phyloP scores from a whole-genome alignment of 2,113 vertebrate species.

The Piprites chloris region DNA sequence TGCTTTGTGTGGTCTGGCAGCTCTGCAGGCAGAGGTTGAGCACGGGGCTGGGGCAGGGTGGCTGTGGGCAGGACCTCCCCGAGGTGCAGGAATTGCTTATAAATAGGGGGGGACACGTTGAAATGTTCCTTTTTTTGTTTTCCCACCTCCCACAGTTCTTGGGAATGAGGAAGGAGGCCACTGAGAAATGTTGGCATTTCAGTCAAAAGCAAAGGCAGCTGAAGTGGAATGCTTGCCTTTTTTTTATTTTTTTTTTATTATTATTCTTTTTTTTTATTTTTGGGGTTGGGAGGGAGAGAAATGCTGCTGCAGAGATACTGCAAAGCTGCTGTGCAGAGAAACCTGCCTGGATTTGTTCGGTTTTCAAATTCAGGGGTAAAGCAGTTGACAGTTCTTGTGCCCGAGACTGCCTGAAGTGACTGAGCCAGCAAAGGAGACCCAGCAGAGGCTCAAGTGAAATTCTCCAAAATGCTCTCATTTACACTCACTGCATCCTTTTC shows the following conservation, averaged over 20 bases:
- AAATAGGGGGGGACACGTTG: neutral
- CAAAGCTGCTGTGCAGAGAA: neutral
- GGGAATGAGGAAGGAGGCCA: neutral
- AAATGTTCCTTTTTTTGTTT: neutral
- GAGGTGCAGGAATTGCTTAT: fast-evolving
- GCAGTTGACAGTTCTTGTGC: neutral
- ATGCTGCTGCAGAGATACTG: neutral
- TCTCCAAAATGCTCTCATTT: neutral
- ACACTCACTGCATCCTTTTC: neutral
- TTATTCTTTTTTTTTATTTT: neutral
- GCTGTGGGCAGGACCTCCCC: neutral
- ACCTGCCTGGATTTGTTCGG: neutral
- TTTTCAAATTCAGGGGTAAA: neutral
- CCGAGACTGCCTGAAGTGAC: neutral
- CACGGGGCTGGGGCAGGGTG: neutral
- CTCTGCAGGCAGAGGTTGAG: neutral
- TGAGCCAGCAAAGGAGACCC: neutral
- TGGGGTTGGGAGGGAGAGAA: neutral
- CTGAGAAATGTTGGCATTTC: neutral
- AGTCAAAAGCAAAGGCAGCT: neutral
- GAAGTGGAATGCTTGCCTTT: neutral
- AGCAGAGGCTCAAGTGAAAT: neutral
- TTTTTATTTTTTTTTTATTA: too few relatives aligned
- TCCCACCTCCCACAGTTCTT: neutral
- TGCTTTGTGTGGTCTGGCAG: neutral